Percentiles rank a stretch among this genome's conserved stretches.
phyloP scores from a whole-genome alignment of 53 echinoderm and acorn worm genomes.

The Luidia sarsii region DNA sequence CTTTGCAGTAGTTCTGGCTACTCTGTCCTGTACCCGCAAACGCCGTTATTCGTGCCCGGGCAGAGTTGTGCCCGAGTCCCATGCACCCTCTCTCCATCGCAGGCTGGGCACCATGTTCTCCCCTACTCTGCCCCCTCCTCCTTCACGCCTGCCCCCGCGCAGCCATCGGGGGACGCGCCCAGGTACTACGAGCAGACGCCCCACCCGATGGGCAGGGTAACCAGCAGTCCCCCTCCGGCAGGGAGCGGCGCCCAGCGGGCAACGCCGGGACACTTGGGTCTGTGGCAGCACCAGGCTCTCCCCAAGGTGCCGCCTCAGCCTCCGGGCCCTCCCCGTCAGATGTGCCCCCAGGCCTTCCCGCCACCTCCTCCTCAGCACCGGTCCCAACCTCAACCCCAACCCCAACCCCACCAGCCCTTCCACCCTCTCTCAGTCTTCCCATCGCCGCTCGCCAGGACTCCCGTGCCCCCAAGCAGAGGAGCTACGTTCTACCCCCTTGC shows the following conservation, averaged over 20 bases:
- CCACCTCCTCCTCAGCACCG: background rate
- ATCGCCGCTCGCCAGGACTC: too few relatives aligned
- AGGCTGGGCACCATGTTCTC: background rate
- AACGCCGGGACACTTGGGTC: background rate
- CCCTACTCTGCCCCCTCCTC: background rate
- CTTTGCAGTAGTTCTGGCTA: background rate
- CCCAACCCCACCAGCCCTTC: background rate
- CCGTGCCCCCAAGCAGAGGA: background rate
- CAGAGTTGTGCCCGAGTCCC: background rate
- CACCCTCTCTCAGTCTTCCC: too few relatives aligned
- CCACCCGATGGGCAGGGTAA: background rate
- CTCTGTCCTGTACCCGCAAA: slow-evolving; percentile 12
- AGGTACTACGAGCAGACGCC: background rate
- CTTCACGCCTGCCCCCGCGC: background rate
- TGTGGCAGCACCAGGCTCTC: background rate
- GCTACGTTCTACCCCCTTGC: slow-evolving; percentile 12
- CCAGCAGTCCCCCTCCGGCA: background rate
- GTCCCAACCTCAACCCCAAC: background rate
- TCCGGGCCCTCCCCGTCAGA: background rate
- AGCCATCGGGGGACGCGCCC: background rate
- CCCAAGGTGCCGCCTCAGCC: background rate
- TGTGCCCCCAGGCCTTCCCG: background rate
- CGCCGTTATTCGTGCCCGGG: slow-evolving; percentile 41
- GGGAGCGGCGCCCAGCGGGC: background rate
- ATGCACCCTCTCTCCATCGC: background rate